Percentiles rank a stretch among this genome's conserved stretches.
Conservation (phyloP, 2,888 invertebrate genomes). For the Hedychridium roseum region DNA sequence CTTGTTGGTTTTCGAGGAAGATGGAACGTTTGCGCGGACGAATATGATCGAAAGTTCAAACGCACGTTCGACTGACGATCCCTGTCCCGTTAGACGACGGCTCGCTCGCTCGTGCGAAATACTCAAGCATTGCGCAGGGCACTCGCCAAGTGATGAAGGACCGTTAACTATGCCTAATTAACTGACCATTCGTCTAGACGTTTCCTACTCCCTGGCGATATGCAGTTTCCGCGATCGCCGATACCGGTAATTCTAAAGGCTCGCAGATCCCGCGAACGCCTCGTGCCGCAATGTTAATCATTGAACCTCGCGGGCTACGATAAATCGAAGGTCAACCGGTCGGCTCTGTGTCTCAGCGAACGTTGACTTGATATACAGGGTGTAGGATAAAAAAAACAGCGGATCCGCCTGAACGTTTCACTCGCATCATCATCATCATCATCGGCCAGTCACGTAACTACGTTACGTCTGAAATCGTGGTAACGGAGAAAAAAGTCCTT, state of each 20-base stretch:
- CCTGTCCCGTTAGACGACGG: slow-evolving; percentile 34
- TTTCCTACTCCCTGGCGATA: slow-evolving; percentile 3
- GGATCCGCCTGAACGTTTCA: too few species aligned
- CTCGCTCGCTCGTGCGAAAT: slow-evolving; percentile 30
- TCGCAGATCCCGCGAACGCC: not conserved
- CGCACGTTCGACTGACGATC: slow-evolving; percentile 27
- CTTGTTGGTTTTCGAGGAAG: too few species aligned
- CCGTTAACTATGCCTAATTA: slow-evolving; percentile 38
- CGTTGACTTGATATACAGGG: slow-evolving; percentile 3
- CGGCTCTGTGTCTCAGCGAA: not conserved
- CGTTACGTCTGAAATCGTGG: too few species aligned
- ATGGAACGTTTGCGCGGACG: not conserved
- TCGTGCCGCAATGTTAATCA: not conserved
- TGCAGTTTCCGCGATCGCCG: not conserved
- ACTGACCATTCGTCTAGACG: slow-evolving; percentile 21
- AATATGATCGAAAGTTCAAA: slow-evolving; percentile 9
- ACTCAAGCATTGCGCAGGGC: slow-evolving; percentile 21
- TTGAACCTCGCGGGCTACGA: slow-evolving; percentile 3
- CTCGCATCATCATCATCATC: too few species aligned
- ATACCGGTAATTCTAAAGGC: not conserved
- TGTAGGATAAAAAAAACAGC: slow-evolving; percentile 13
- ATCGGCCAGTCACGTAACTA: too few species aligned
- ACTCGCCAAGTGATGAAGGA: slow-evolving; percentile 25
- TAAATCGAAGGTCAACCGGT: slow-evolving; percentile 19
- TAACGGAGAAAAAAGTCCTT: too few species aligned